phyloP scores from a whole-genome alignment of 2,888 invertebrate species.

The Mimas tiliae region DNA sequence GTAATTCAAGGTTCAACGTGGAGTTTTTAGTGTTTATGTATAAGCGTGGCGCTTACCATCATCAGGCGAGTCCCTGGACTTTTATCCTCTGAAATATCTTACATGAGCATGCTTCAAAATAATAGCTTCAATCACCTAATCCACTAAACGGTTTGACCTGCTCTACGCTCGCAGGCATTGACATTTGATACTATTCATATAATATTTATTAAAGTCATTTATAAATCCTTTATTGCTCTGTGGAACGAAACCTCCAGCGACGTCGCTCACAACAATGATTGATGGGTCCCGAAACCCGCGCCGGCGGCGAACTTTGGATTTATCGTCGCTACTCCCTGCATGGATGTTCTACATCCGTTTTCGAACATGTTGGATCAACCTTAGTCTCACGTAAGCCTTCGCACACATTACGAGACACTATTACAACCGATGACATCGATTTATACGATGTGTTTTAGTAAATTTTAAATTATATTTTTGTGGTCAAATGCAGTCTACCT shows the following conservation, averaged over 20 bases:
- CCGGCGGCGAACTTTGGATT: slow-evolving; percentile 78
- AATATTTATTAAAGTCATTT: slow-evolving; percentile 13
- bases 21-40: too few relatives aligned
- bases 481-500: neutral
- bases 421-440: neutral
- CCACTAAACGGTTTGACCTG: neutral
- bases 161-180: slow-evolving; percentile 11
- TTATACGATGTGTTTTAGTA: neutral
- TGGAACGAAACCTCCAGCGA: slow-evolving; percentile 61
- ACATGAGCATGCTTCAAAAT: neutral
- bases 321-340: slow-evolving; percentile 70
- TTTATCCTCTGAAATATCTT: neutral
- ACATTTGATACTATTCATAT: slow-evolving; percentile 11
- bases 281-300: slow-evolving; percentile 79
- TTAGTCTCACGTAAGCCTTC: slow-evolving; percentile 17
- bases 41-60: too few relatives aligned
- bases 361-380: slow-evolving; percentile 37
- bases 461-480: neutral
- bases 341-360: slow-evolving; percentile 69
- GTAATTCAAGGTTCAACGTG: too few relatives aligned
- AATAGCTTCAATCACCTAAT: slow-evolving; percentile 12
- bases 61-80: too few relatives aligned
- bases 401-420: slow-evolving; percentile 18
- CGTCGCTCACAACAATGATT: slow-evolving; percentile 70
- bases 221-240: slow-evolving; percentile 41